Base-by-base conservation (phyloP, 2,888 invertebrate genomes). In the Ariolimax columbianus region DNA sequence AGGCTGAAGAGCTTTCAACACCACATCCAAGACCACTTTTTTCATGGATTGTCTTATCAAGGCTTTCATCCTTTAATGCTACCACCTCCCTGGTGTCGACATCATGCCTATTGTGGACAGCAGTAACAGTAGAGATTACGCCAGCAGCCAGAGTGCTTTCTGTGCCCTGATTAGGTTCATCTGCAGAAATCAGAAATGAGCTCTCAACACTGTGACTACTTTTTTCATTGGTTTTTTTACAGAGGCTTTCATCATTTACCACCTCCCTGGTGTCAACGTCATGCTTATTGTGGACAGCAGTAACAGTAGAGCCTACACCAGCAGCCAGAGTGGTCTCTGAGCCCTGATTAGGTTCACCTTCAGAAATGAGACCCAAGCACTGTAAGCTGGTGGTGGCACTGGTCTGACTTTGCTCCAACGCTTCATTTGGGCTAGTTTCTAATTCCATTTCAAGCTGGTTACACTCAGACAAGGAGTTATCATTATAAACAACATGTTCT, bases 401-500 rank as follows among this genome's bases (percentile, higher is more conserved):
- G 47, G 43, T 9, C 47, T 4, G n/a, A 43, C 30, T 47, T n/a
- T 73, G n/a, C 47, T 2, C 30, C 23, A 23, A 40, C 38, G 40
- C 6, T 40, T 75, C 75, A 23, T 75, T 47, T 75, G 43, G 9
- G 47, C 33, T 47, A 6, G 30, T 75, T 51, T 51, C 33, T 23
- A 33, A 23, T 75, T 51, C 51, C 19, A 4, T 47, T 33, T 75
- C 75, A n/a, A 33, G 30, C 3, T 75, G 11, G 1, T 33, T 19
- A 23, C 6, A 33, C 7, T 51, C 75, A 51, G 51, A 75, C 30
- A 51, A 51, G 51, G 17, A 38, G 14, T 51, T 19, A 14, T 59
- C 59, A 59, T 63, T 63, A 78, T 78, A 78, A 38, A 59, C 26
- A 78, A 63, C 73, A 33, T 23, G n/a, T 0, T 77, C 77, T 78